Conservation (phyloP, 37 sponge, comb jelly and placozoan species). For the Axinella damicornis region DNA sequence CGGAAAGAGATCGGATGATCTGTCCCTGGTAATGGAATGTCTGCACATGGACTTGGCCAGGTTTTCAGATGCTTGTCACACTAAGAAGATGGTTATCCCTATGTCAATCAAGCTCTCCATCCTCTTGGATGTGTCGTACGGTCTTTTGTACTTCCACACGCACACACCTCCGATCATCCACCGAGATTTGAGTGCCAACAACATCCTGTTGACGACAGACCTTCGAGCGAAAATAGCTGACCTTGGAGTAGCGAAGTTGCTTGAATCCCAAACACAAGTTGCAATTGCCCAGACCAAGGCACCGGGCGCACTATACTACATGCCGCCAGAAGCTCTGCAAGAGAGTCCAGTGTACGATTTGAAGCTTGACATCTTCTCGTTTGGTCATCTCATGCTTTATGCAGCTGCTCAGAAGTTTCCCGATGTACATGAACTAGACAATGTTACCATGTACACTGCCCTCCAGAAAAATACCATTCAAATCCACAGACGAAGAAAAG, state of each 20-base stretch:
- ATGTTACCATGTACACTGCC: no score
- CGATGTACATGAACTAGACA: background rate
- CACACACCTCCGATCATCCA: background rate
- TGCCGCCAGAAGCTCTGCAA: background rate
- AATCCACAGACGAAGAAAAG: no score
- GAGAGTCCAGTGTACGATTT: background rate
- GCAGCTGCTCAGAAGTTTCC: background rate
- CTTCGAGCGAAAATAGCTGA: slow-evolving; percentile 6
- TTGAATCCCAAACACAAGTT: background rate
- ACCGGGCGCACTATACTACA: background rate
- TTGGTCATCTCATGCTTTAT: background rate
- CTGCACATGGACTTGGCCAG: background rate
- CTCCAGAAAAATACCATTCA: no score
- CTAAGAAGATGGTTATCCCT: slow-evolving; percentile 16
- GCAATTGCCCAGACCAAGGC: background rate
- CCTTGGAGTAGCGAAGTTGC: slow-evolving; percentile 7
- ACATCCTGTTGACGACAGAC: background rate
- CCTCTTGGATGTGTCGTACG: slow-evolving; percentile 23
- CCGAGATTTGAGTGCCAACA: slow-evolving; percentile 6
- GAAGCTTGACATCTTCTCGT: background rate
- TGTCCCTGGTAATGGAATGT: slow-evolving; percentile 15
- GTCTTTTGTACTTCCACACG: slow-evolving; percentile 26
- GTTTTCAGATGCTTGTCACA: background rate
- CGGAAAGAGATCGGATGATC: background rate
- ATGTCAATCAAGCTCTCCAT: slow-evolving; percentile 30